Evolutionary conservation across 2,113 vertebrate species (phyloP).

Genomic region (Turnix velox): DNA sequence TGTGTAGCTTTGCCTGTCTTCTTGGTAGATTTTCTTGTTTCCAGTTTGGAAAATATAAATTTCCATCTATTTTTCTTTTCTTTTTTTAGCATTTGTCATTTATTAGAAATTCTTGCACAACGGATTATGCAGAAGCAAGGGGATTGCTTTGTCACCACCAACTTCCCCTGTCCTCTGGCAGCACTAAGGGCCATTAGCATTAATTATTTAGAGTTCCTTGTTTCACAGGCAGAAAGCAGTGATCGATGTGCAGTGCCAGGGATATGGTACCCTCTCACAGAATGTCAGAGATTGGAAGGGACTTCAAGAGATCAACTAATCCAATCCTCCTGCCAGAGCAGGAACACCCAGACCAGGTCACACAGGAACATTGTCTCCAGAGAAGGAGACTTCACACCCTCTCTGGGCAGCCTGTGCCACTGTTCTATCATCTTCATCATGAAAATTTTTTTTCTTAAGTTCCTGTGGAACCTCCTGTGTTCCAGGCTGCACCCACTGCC

Average conservation of each 20-base stretch:
- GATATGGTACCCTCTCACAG: background rate
- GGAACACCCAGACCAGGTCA: too few relatives aligned
- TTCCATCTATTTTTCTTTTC: background rate
- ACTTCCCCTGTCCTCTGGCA: background rate
- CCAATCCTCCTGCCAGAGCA: too few relatives aligned
- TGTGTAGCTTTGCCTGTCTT: background rate
- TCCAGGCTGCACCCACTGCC: too few relatives aligned
- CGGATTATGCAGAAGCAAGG: background rate
- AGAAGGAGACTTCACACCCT: too few relatives aligned
- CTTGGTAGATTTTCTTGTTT: background rate
- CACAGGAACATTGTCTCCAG: too few relatives aligned
- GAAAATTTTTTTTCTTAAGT: too few relatives aligned
- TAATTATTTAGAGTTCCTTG: conserved; percentile 44
- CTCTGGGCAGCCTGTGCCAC: too few relatives aligned
- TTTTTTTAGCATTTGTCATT: background rate
- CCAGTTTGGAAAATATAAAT: background rate
- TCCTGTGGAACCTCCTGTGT: too few relatives aligned
- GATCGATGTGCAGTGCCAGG: background rate
- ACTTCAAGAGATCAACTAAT: too few relatives aligned
- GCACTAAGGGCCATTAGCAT: conserved; percentile 16
- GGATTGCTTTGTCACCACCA: conserved; percentile 18
- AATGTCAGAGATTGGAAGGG: too few relatives aligned
- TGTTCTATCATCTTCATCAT: too few relatives aligned
- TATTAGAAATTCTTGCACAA: background rate
- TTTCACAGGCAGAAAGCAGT: background rate